These are phyloP conservation scores for Virgularia gustaviana DNA, from an alignment of 92 coral and sea anemone genomes.

Conservation along the genomic window DNA sequence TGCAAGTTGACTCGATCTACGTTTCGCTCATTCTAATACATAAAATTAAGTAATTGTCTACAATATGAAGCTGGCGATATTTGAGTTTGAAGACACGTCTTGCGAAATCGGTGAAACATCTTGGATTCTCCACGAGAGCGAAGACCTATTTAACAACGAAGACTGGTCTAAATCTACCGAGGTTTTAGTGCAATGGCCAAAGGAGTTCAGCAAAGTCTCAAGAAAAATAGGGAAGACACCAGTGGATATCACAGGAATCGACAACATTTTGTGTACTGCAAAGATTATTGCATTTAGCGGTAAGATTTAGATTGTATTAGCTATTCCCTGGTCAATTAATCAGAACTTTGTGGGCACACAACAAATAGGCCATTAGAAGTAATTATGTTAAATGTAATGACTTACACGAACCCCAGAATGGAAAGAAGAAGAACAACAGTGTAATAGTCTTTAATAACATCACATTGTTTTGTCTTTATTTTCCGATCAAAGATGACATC, in stretches of 20 bases:
- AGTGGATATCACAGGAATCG: background rate
- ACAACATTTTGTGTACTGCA: background rate
- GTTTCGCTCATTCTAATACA: no score
- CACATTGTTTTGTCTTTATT: background rate
- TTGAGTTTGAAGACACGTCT: conserved; percentile 5
- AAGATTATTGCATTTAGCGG: background rate
- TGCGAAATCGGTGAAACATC: conserved; percentile 25
- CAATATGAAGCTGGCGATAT: conserved; percentile 9
- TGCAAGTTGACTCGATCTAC: no score
- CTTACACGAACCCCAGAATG: no score
- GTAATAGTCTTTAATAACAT: no score
- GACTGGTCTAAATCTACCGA: background rate
- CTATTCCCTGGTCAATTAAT: no score
- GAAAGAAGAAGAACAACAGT: no score
- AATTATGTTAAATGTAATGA: no score
- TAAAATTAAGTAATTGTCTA: no score
- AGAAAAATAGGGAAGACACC: conserved; percentile 6
- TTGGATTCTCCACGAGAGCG: conserved; percentile 1
- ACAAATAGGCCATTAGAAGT: no score
- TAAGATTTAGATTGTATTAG: no score
- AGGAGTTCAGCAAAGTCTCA: conserved; percentile 10
- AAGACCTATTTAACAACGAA: background rate
- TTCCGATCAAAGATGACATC: background rate
- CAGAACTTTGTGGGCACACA: no score
- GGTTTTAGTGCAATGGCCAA: conserved; percentile 13